Percentiles rank a stretch among this genome's conserved stretches.
phyloP scores from a whole-genome alignment of 2,113 vertebrate genomes.

The Polypterus senegalus region DNA sequence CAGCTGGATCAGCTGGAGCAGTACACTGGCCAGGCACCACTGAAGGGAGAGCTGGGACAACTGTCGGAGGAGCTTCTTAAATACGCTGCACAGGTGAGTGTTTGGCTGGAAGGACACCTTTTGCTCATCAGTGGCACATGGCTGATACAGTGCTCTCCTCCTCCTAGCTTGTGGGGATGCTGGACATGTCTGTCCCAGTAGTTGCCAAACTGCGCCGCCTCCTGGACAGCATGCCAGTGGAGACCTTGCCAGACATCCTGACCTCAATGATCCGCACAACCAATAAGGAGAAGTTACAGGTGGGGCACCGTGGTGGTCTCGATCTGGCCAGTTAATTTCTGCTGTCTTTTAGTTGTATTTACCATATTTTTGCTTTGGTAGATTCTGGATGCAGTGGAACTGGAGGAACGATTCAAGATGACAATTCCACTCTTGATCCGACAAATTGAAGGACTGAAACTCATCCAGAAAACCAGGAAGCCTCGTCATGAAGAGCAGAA shows the following conservation, averaged over 20 bases:
- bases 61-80: slow-evolving; percentile 81
- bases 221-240: slow-evolving; percentile 78
- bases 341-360: not conserved
- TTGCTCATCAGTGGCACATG: not conserved
- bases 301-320: slow-evolving; percentile 21
- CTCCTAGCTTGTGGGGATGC: slow-evolving; percentile 77
- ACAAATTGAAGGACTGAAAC: slow-evolving; percentile 85
- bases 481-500: slow-evolving; percentile 71
- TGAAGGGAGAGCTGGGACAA: slow-evolving; percentile 62
- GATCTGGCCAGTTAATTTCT: too few relatives aligned
- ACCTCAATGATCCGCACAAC: slow-evolving; percentile 86
- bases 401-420: slow-evolving; percentile 85
- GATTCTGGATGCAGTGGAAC: slow-evolving; percentile 81
- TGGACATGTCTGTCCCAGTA: slow-evolving; percentile 88
- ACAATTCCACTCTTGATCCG: slow-evolving; percentile 79
- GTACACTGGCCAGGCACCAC: slow-evolving; percentile 45
- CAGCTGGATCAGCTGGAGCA: slow-evolving; percentile 84
- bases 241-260: slow-evolving; percentile 82
- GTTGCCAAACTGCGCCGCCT: slow-evolving; percentile 82
- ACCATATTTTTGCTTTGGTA: slow-evolving; percentile 24
- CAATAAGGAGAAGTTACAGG: slow-evolving; percentile 93
- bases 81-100: slow-evolving; percentile 72
- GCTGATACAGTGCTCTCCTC: not conserved
- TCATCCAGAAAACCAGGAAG: slow-evolving; percentile 84
- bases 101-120: too few relatives aligned